Conservation (phyloP, 2,797 vertebrate genomes). For the Leptatherina wallacei region DNA sequence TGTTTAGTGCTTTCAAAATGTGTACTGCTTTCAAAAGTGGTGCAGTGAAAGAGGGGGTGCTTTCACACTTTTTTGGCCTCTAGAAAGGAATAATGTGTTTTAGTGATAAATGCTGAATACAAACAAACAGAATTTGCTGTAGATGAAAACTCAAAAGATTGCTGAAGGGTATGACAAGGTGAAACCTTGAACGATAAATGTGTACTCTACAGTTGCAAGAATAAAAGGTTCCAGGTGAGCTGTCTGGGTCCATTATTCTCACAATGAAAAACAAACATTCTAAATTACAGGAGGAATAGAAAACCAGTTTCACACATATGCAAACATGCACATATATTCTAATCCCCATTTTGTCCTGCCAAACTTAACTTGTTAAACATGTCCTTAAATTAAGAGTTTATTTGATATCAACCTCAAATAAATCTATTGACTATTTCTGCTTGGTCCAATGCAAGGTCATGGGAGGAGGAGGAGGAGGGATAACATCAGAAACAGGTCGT, state of each 20-base stretch:
- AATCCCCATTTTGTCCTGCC: too few relatives aligned
- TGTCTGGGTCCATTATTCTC: constrained; percentile 1
- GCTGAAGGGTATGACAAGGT: background rate
- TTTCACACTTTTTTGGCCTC: background rate
- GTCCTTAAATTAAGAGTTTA: too few relatives aligned
- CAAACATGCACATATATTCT: too few relatives aligned
- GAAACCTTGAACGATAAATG: background rate
- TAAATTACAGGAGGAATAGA: background rate
- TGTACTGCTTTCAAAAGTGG: too few relatives aligned
- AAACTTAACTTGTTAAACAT: too few relatives aligned
- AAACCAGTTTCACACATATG: background rate
- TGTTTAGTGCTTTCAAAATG: background rate
- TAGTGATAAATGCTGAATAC: background rate
- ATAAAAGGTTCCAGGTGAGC: constrained; percentile 14
- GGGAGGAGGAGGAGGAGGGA: too few relatives aligned
- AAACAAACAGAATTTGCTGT: constrained; percentile 1
- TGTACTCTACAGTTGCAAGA: background rate
- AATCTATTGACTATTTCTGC: too few relatives aligned
- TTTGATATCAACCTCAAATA: too few relatives aligned
- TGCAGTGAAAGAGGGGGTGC: background rate
- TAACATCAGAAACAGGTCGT: too few relatives aligned
- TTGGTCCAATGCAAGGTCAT: too few relatives aligned
- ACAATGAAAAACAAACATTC: constrained; percentile 1
- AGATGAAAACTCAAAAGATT: background rate
- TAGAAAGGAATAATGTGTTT: background rate